A percentile compares a stretch with the other conserved stretches of the same genome.
Conservation (phyloP, 1,140 invertebrate species). For the Drosophila sulfurigaster region DNA sequence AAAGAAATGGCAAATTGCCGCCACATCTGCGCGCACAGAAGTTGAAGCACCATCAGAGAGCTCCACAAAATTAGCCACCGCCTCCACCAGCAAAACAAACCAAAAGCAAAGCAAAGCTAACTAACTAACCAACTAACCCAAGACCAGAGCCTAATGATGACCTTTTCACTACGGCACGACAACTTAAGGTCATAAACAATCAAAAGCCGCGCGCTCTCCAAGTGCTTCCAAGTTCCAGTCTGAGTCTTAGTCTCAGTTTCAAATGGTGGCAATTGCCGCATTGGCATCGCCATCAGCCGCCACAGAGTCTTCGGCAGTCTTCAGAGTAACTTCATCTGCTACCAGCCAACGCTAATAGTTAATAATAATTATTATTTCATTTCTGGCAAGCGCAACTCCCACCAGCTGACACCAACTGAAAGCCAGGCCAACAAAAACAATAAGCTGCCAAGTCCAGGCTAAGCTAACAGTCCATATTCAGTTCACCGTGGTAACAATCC, state of each 20-base stretch:
- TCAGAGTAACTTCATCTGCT: constrained; percentile 23
- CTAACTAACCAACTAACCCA: constrained; percentile 37
- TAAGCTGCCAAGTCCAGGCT: constrained; percentile 43
- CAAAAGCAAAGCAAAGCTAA: neutral
- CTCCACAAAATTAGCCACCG: constrained; percentile 69
- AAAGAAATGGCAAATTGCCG: constrained; percentile 59
- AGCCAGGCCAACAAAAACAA: constrained; percentile 73
- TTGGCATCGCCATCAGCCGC: constrained; percentile 3
- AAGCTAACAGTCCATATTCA: constrained; percentile 6
- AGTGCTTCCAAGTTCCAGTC: constrained; percentile 19
- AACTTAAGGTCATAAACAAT: constrained; percentile 82
- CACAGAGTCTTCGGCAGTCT: too few relatives aligned
- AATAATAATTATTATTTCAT: constrained; percentile 84
- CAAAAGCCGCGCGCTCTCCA: constrained; percentile 47
- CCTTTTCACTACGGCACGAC: constrained; percentile 81
- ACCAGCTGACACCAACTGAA: constrained; percentile 81
- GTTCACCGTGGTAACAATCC: constrained; percentile 14
- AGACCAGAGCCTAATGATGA: constrained; percentile 69
- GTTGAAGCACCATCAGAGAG: constrained; percentile 56
- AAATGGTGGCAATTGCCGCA: constrained; percentile 72
- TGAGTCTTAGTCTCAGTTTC: neutral
- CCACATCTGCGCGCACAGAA: constrained; percentile 64
- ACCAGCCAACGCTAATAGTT: constrained; percentile 79
- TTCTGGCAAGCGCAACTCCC: constrained; percentile 80
- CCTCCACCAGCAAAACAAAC: constrained; percentile 47